Evolutionary conservation across 2,888 invertebrate species (phyloP), one percentile per base, ranked within the genome.

Genomic region (Lagria hirta): DNA sequence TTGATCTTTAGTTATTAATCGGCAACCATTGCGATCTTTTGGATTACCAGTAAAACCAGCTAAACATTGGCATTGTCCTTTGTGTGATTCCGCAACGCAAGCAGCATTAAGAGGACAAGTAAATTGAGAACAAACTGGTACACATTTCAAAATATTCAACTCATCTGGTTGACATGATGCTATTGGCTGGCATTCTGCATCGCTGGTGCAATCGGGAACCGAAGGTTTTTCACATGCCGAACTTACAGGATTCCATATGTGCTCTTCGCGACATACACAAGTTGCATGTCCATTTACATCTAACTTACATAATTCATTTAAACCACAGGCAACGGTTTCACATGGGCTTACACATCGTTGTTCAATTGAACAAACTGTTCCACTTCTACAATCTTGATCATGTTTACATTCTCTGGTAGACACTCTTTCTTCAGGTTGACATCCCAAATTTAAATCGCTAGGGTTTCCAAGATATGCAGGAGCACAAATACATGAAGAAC

Each of bases 31-130:
- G 13, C 94, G 80, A 64, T 92, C 88, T 61, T 90, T 90, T 10
- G 93, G 89, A 74, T 95, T 94, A 20, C 95, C 95, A 6, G 83
- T 80, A 68, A 81, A 95, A 2, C 91, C 92, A 21, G 80, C 73
- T 10, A 88, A 73, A 65, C 95, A 96, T 61, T 88, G 85, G 65
- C 95, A 96, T 60, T 82, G 80, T 24, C 86, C 88, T 60, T 77
- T 78, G 60, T 90, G 90, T 43, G 78, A 76, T 47, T 73, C 77
- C 0, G 88, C 84, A 2, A 86, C 70, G 70, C 94, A 94, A 48
- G 84, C 80, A 0, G 93, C 86, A 69, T 93, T 90, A 37, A 80
- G 78, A 0, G 92, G 88, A 54, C 93, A 94, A 11, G 87, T 90
- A 63, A 87, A 90, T 57, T 84, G 82, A 16, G 81, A 75, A 64